phyloP scores from a whole-genome alignment of 23 tunicate genomes.

The Styela clava region DNA sequence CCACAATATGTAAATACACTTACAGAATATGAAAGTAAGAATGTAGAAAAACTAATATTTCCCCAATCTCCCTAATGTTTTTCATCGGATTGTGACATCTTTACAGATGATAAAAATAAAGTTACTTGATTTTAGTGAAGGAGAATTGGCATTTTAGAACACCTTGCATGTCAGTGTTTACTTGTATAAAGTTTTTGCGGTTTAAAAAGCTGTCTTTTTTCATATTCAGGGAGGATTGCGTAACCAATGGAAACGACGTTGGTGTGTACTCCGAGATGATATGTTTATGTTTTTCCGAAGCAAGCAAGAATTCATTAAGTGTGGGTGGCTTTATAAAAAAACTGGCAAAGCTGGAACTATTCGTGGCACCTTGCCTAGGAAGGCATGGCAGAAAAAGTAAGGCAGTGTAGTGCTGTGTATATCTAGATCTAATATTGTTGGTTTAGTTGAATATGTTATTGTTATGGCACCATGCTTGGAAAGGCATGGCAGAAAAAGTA shows the following conservation, averaged over 20 bases:
- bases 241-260: constrained; percentile 86
- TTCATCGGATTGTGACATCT: too few relatives aligned
- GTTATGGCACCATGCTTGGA: constrained; percentile 72
- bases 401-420: neutral
- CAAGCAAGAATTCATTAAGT: constrained; percentile 82
- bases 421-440: neutral
- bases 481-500: constrained; percentile 84
- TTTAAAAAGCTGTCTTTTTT: too few relatives aligned
- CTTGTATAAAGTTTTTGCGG: too few relatives aligned
- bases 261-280: constrained; percentile 86
- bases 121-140: too few relatives aligned
- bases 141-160: too few relatives aligned
- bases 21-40: too few relatives aligned
- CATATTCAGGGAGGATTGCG: constrained; percentile 66
- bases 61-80: too few relatives aligned
- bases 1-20: too few relatives aligned
- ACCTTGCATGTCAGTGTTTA: too few relatives aligned
- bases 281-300: constrained; percentile 89
- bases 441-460: neutral
- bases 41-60: too few relatives aligned
- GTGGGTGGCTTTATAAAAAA: constrained; percentile 83
- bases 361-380: constrained; percentile 76
- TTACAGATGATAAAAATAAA: too few relatives aligned
- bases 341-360: constrained; percentile 54
- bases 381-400: constrained; percentile 82